These are phyloP conservation scores for Bovichtus diacanthus DNA, from an alignment of 2,797 vertebrate genomes.

Conservation along the genomic window DNA sequence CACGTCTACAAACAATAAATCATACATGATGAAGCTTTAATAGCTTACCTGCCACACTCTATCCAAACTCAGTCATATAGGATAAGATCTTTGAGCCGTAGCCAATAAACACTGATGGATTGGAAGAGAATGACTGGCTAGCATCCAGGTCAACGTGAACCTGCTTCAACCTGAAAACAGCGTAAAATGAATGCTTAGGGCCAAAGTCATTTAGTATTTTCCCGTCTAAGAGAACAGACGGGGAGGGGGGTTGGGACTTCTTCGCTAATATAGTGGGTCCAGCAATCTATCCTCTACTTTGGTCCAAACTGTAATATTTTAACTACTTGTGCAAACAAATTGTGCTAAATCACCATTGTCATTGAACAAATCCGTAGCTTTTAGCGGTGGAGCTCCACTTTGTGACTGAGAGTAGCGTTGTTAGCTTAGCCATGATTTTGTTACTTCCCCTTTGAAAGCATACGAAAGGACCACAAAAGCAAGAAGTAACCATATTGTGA, in stretches of 20 bases:
- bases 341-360: background rate
- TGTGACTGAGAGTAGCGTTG: too few relatives aligned
- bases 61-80: slow-evolving; percentile 51
- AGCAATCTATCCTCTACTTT: too few relatives aligned
- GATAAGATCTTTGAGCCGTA: slow-evolving; percentile 51
- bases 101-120: slow-evolving; percentile 49
- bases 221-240: slow-evolving; percentile 13
- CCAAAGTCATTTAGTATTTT: slow-evolving; percentile 4
- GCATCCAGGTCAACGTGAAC: slow-evolving; percentile 48
- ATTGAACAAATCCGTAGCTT: background rate
- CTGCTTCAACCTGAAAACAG: slow-evolving; percentile 57
- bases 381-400: background rate
- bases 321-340: background rate
- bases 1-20: slow-evolving; percentile 42
- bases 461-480: too few relatives aligned
- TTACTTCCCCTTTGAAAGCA: too few relatives aligned
- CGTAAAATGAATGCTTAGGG: background rate
- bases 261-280: background rate
- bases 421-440: too few relatives aligned
- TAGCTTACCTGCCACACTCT: slow-evolving; percentile 37
- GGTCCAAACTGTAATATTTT: background rate
- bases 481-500: too few relatives aligned
- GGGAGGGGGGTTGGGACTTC: background rate
- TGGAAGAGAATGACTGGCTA: slow-evolving; percentile 54
- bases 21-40: slow-evolving; percentile 37